Conservation (phyloP, 1,140 invertebrate species). For the Cherax destructor region DNA sequence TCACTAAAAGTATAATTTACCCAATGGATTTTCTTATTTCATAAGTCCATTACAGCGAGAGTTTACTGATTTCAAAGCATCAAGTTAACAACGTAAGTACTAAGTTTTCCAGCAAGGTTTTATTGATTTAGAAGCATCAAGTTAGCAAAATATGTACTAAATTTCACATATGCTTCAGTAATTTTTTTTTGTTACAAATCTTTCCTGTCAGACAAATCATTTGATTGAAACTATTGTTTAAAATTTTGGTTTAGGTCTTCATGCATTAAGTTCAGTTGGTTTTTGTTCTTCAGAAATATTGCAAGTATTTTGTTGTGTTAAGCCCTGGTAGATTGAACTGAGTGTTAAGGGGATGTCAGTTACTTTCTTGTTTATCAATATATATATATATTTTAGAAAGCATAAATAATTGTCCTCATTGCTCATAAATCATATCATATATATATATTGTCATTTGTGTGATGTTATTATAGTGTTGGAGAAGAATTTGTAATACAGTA, state of each 20-base stretch:
- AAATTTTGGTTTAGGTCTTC: neutral
- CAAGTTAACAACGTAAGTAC: too few species aligned
- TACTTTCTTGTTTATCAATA: neutral
- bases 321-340: neutral
- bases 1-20: too few species aligned
- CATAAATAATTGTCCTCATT: constrained; percentile 24
- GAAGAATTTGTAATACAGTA: constrained; percentile 34
- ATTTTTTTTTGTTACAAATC: too few species aligned
- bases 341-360: neutral
- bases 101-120: too few species aligned
- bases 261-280: neutral
- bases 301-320: neutral
- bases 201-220: too few species aligned
- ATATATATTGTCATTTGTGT: constrained; percentile 23
- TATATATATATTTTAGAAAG: constrained; percentile 15
- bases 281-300: neutral
- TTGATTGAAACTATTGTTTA: too few species aligned
- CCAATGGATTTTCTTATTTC: too few species aligned
- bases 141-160: too few species aligned
- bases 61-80: too few species aligned
- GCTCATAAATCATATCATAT: constrained; percentile 56
- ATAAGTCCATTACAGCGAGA: too few species aligned
- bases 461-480: constrained; percentile 19
- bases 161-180: too few species aligned
- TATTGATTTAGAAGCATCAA: too few species aligned